These are phyloP conservation scores for Laupala kohalensis DNA, from an alignment of 1,140 invertebrate species.

Conservation along the genomic window DNA sequence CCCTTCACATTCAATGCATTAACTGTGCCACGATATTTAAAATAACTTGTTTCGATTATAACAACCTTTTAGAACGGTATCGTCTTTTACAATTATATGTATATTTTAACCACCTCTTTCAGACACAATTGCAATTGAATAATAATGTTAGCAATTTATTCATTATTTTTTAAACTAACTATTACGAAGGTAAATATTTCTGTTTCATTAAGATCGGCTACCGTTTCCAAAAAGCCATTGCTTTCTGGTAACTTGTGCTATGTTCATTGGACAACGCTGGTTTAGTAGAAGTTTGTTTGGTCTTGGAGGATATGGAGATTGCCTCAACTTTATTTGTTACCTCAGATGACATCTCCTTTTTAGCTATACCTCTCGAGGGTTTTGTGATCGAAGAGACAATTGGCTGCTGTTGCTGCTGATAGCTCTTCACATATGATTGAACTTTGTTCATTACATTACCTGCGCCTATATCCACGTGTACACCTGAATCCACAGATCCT, in stretches of 20 bases:
- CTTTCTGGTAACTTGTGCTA: conserved; percentile 12
- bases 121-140: background rate
- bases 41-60: too few relatives aligned
- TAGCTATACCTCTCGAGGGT: background rate
- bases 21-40: too few relatives aligned
- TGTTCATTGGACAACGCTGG: conserved; percentile 5
- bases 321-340: background rate
- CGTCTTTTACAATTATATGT: background rate
- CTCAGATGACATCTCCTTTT: background rate
- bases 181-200: background rate
- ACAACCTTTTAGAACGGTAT: too few relatives aligned
- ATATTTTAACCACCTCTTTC: background rate
- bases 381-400: background rate
- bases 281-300: background rate
- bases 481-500: conserved; percentile 11
- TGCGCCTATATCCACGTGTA: background rate
- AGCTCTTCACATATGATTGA: background rate
- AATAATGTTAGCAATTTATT: background rate
- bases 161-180: background rate
- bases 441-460: background rate
- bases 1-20: background rate
- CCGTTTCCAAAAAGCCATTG: conserved; percentile 12
- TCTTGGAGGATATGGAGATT: background rate
- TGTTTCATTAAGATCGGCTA: background rate
- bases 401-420: background rate